phyloP scores from a whole-genome alignment of 2,797 vertebrate species.

The Cichlasoma orientale region DNA sequence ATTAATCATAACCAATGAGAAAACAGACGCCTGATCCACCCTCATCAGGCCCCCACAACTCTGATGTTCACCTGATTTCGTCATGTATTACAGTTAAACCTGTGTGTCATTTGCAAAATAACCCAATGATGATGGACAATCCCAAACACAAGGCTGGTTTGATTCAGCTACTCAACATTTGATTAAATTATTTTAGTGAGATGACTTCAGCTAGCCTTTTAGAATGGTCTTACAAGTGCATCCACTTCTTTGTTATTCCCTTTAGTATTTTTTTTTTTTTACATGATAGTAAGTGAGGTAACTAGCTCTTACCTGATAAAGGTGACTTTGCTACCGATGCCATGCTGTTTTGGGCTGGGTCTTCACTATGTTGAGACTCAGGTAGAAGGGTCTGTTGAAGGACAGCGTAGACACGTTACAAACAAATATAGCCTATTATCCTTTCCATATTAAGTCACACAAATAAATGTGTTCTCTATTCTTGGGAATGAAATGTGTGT shows the following conservation, averaged over 20 bases:
- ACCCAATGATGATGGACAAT: background rate
- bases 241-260: background rate
- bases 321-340: constrained; percentile 68
- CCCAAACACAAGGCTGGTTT: background rate
- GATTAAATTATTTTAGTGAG: background rate
- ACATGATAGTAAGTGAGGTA: background rate
- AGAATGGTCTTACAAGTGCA: background rate
- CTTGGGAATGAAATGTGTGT: constrained; percentile 8
- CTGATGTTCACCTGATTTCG: constrained; percentile 17
- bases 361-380: constrained; percentile 64
- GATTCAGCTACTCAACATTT: background rate
- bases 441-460: background rate
- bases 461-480: constrained; percentile 2
- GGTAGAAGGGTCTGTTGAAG: constrained; percentile 64
- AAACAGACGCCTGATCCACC: constrained; percentile 8
- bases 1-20: constrained; percentile 48
- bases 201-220: background rate
- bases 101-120: background rate
- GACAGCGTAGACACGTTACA: background rate
- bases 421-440: background rate
- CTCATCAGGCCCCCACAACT: background rate
- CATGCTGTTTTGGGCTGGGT: constrained; percentile 67
- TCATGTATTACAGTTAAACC: background rate
- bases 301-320: constrained; percentile 63
- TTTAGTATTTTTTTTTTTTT: background rate